Evolutionary conservation across 1,140 invertebrate species (phyloP).

Genomic region (Anoplolepis gracilipes): DNA sequence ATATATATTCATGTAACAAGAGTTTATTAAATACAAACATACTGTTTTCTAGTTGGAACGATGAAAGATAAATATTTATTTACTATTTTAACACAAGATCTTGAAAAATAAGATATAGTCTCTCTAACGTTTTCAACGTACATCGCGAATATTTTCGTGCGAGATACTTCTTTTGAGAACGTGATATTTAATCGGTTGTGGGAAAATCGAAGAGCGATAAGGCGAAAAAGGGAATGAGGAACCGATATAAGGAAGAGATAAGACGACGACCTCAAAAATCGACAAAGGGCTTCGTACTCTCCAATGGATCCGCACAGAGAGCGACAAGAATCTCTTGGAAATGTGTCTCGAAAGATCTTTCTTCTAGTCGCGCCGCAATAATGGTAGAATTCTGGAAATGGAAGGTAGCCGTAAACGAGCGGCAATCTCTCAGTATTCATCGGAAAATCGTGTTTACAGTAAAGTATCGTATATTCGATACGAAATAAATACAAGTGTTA

Average conservation of each 20-base stretch:
- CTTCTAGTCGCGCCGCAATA: not conserved
- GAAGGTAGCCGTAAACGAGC: slow-evolving; percentile 4
- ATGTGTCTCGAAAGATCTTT: slow-evolving; percentile 50
- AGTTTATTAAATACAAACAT: not conserved
- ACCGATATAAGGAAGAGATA: not conserved
- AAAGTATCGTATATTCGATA: not conserved
- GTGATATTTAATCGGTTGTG: slow-evolving; percentile 60
- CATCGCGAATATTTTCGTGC: not conserved
- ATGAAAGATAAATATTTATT: not conserved
- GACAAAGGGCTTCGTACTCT: slow-evolving; percentile 31
- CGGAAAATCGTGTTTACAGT: slow-evolving; percentile 23
- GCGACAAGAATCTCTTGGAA: slow-evolving; percentile 50
- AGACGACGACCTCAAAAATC: slow-evolving; percentile 20
- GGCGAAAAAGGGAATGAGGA: slow-evolving; percentile 5
- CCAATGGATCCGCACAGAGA: not conserved
- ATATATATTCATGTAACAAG: not conserved
- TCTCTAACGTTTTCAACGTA: not conserved
- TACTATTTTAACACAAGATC: not conserved
- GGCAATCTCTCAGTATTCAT: not conserved
- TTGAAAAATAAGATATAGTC: not conserved
- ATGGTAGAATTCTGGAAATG: slow-evolving; percentile 19
- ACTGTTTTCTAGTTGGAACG: not conserved
- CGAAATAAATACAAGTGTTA: not conserved
- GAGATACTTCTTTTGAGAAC: slow-evolving; percentile 30
- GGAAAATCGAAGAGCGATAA: slow-evolving; percentile 30